Conservation (phyloP, 2,797 vertebrate species). For the Cuniculus paca region DNA sequence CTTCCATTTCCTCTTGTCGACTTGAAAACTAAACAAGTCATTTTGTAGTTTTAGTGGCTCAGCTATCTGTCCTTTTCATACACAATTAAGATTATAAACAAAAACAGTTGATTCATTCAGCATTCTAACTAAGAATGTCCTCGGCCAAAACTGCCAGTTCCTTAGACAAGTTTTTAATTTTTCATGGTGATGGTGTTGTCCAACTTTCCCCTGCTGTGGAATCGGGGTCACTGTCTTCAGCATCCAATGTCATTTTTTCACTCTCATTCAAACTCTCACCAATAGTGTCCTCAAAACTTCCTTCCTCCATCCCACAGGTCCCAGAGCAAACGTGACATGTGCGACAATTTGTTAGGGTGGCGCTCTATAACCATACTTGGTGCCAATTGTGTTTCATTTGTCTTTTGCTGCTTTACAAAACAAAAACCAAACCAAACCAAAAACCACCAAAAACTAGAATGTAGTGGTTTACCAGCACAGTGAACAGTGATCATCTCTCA, state of each 20-base stretch:
- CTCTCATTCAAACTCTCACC: neutral
- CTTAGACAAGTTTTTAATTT: neutral
- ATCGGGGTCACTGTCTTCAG: neutral
- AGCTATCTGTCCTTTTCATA: neutral
- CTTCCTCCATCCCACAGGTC: neutral
- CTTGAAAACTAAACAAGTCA: constrained; percentile 7
- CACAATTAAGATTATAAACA: neutral
- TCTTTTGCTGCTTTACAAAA: neutral
- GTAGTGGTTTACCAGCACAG: neutral
- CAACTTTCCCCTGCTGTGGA: neutral
- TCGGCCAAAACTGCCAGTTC: neutral
- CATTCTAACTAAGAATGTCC: neutral
- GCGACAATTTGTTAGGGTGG: neutral
- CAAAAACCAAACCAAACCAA: too few relatives aligned
- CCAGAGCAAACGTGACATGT: neutral
- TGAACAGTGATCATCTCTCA: neutral
- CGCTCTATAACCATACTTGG: neutral
- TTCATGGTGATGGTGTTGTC: neutral
- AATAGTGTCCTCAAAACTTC: neutral
- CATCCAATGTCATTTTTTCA: neutral
- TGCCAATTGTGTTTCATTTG: neutral
- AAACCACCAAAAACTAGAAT: neutral
- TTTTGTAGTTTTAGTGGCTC: neutral
- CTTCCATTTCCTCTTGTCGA: neutral
- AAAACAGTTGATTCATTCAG: neutral